A percentile compares a stretch with the other conserved stretches of the same genome.
Conservation (phyloP, 2,113 vertebrate species). For the Microcebus ravelobensis region DNA sequence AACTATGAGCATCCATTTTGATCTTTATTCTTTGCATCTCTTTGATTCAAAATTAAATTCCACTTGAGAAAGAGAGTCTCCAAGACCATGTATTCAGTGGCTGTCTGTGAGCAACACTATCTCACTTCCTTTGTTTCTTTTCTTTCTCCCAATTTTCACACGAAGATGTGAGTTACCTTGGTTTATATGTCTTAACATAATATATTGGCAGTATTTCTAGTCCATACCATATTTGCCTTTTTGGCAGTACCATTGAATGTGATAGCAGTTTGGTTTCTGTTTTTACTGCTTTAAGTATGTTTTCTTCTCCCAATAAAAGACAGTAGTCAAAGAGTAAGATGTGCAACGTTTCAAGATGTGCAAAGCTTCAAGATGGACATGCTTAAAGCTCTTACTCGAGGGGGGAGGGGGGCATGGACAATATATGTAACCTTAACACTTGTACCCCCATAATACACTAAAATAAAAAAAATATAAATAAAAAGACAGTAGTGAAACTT, state of each 20-base stretch:
- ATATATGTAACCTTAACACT: too few species aligned
- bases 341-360: too few species aligned
- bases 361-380: too few species aligned
- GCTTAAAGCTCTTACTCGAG: too few species aligned
- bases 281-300: not conserved
- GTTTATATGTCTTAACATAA: not conserved
- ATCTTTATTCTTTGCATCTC: not conserved
- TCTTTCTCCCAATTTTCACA: not conserved
- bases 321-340: not conserved
- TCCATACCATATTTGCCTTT: not conserved
- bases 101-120: not conserved
- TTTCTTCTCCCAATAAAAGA: not conserved
- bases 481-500: not conserved
- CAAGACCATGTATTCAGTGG: not conserved
- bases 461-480: too few species aligned
- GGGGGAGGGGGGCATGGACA: too few species aligned
- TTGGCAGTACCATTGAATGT: not conserved
- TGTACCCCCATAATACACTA: too few species aligned
- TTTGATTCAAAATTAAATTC: constrained; percentile 25
- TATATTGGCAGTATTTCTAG: not conserved
- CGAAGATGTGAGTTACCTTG: not conserved
- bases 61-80: not conserved
- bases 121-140: not conserved
- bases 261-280: not conserved
- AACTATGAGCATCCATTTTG: not conserved